Conservation (phyloP, 2,113 vertebrate species). For the Tychaedon coryphoeus region DNA sequence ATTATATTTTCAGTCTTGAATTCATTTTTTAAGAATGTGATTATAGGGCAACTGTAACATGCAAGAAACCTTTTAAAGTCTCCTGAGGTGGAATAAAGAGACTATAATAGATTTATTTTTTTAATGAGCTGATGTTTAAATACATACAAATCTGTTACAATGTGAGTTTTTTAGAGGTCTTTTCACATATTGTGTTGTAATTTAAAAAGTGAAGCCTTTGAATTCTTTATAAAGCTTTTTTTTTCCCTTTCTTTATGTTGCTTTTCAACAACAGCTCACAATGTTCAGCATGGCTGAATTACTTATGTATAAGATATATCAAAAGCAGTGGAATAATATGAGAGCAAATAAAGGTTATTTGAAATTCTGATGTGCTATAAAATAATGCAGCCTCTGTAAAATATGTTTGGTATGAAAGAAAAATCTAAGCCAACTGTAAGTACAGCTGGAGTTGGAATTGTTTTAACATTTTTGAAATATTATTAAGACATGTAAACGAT, state of each 20-base stretch:
- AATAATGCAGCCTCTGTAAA: background rate
- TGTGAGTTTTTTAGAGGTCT: background rate
- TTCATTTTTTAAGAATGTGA: background rate
- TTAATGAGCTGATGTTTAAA: background rate
- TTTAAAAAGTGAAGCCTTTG: background rate
- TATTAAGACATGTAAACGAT: background rate
- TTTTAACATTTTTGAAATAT: background rate
- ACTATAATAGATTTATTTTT: background rate
- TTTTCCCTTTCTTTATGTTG: background rate
- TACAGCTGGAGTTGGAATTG: background rate
- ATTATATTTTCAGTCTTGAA: conserved; percentile 11
- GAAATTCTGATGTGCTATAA: background rate
- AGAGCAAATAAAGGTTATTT: background rate
- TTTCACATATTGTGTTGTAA: background rate
- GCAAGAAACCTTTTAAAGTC: background rate
- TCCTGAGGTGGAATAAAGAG: background rate
- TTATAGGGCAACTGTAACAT: background rate
- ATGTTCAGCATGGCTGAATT: background rate
- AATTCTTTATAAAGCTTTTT: background rate
- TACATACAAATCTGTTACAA: background rate
- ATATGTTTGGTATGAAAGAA: background rate
- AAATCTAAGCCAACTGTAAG: background rate
- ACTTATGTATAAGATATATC: background rate
- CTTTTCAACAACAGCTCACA: background rate
- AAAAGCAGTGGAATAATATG: background rate